These are phyloP conservation scores for Diplodus puntazzo DNA, from an alignment of 2,797 vertebrate genomes.

Conservation along the genomic window DNA sequence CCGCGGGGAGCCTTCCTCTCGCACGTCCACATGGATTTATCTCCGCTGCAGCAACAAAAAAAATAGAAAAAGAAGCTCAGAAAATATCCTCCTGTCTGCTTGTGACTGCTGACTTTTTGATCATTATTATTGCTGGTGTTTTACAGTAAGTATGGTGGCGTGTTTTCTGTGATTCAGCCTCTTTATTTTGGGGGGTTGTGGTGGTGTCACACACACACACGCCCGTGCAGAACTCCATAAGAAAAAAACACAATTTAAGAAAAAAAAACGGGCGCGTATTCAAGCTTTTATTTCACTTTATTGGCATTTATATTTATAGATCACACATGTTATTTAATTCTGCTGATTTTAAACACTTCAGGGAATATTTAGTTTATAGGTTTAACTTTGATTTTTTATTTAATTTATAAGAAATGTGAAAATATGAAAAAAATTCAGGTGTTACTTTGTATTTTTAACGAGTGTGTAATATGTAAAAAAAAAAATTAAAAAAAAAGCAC, in stretches of 20 bases:
- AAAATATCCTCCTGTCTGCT: slow-evolving; percentile 41
- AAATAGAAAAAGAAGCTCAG: slow-evolving; percentile 4
- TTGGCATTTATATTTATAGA: background rate
- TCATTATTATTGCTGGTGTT: slow-evolving; percentile 41
- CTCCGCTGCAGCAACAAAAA: slow-evolving; percentile 38
- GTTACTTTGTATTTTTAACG: background rate
- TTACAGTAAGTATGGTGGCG: slow-evolving; percentile 42
- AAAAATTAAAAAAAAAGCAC: no score
- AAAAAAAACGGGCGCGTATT: no score
- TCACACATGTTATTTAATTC: background rate
- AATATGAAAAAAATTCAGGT: background rate
- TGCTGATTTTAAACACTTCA: background rate
- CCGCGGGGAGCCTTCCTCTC: slow-evolving; percentile 69
- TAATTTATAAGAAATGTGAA: background rate
- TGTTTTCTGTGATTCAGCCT: background rate
- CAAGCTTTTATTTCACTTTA: background rate
- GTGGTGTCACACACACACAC: no score
- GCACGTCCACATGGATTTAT: slow-evolving; percentile 64
- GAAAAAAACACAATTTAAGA: no score
- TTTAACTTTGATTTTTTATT: background rate
- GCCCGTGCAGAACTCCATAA: no score
- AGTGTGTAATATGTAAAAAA: background rate
- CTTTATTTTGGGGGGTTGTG: background rate
- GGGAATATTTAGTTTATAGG: background rate
- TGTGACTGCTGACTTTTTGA: slow-evolving; percentile 43